Base-by-base conservation (phyloP, 1,140 invertebrate genomes). In the Batillaria attramentaria region DNA sequence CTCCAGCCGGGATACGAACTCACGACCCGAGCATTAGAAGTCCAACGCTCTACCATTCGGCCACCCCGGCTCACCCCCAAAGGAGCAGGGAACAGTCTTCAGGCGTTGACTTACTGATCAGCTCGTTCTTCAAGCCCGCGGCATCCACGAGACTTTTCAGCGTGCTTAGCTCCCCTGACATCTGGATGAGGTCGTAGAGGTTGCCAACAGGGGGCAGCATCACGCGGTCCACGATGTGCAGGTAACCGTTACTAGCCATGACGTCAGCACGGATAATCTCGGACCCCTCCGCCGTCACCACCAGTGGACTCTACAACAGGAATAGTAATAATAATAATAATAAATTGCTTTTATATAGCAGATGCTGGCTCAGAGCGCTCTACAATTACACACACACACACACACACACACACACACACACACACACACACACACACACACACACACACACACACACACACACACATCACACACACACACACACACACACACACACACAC, bases 211-310 rank as follows among this genome's bases (percentile, higher is more conserved):
- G 66, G 0, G 66, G 66, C 42, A 72, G 46, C 66, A 70, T 39
- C 50, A 72, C 69, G 28, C 33, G 66, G 37, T 70, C 39, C 3
- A 70, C 57, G 39, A 60, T 16, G 57, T 78, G 69, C 16, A 78
- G 43, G 20, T 46, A 31, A 18, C 74, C 74, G 74, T 76, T 76
- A 37, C 31, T 41, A 28, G 74, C 74, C 37, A n/a, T 3, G 33
- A 76, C 65, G 60, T 76, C 42, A 6, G 50, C 74, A 54, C 41
- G 42, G 57, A 76, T 4, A 13, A 65, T 35, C 31, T 35, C 31
- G 2, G 31, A 10, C 37, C 62, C 62, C 28, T 65, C 62, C 13
- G 31, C 62, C 28, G 62, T 65, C 18, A 65, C 31, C 18, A 65
- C 31, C 28, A 35, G 3, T 3, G 62, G 13, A 4, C 3, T 33